phyloP scores from a whole-genome alignment of 2,797 vertebrate species.

The Ptychadena robeensis region DNA sequence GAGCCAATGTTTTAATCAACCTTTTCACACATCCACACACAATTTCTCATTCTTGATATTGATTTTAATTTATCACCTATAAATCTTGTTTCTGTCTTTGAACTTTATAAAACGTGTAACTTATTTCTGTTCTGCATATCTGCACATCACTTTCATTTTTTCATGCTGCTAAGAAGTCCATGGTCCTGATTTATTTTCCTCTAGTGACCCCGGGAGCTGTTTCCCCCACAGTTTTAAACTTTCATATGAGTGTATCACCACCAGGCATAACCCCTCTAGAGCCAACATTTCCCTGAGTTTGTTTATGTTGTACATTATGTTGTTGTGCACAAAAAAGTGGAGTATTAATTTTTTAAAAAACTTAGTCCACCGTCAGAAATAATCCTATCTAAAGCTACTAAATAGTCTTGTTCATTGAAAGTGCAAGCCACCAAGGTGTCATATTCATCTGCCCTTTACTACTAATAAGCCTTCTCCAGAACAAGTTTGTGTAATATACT shows the following conservation, averaged over 20 bases:
- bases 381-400: no score
- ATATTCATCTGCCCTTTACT: no score
- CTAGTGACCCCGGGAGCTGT: slow-evolving; percentile 29
- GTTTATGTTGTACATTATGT: neutral
- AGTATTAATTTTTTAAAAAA: no score
- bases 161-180: slow-evolving; percentile 11
- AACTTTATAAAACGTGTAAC: slow-evolving; percentile 58
- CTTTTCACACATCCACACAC: slow-evolving; percentile 56
- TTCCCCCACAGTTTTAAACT: slow-evolving; percentile 32
- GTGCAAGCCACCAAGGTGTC: no score
- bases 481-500: no score
- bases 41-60: slow-evolving; percentile 59
- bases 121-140: slow-evolving; percentile 53
- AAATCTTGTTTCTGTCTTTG: slow-evolving; percentile 58
- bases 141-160: slow-evolving; percentile 50
- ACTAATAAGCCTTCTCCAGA: no score
- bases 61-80: slow-evolving; percentile 62
- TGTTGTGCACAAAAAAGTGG: no score
- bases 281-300: neutral
- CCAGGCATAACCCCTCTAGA: neutral
- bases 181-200: slow-evolving; percentile 32
- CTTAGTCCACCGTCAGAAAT: no score
- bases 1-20: slow-evolving; percentile 59
- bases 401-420: no score
- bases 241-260: neutral